Conservation (phyloP, 2,888 invertebrate genomes). For the Epicampocera succincta region DNA sequence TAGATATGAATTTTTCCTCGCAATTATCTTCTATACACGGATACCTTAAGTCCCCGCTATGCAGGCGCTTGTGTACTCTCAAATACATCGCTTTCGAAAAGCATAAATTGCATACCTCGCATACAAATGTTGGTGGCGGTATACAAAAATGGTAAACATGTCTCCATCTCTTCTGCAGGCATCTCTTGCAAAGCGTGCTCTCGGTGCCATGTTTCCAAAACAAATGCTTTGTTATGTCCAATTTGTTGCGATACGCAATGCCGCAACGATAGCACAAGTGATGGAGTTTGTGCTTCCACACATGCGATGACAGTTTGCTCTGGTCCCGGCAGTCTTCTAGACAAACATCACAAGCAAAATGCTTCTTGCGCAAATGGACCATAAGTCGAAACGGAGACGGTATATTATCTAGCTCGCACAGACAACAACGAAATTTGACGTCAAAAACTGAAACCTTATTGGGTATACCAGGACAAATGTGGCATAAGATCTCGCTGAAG, state of each 20-base stretch:
- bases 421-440: constrained; percentile 90
- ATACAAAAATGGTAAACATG: constrained; percentile 95
- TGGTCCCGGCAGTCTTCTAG: constrained; percentile 91
- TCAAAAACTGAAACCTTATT: constrained; percentile 82
- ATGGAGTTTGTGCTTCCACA: constrained; percentile 94
- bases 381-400: constrained; percentile 94
- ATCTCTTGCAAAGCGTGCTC: constrained; percentile 91
- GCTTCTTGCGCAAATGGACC: constrained; percentile 92
- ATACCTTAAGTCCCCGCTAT: constrained; percentile 88
- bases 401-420: constrained; percentile 88
- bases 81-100: constrained; percentile 90
- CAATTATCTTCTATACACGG: constrained; percentile 88
- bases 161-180: constrained; percentile 94
- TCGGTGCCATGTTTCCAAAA: constrained; percentile 97
- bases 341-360: constrained; percentile 93
- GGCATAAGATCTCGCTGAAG: constrained; percentile 93
- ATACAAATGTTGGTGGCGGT: constrained; percentile 89
- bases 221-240: constrained; percentile 93
- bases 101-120: constrained; percentile 90
- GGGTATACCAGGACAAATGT: constrained; percentile 90
- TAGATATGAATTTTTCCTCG: constrained; percentile 90
- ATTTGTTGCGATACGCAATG: constrained; percentile 93
- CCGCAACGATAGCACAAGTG: constrained; percentile 94
- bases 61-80: constrained; percentile 92
- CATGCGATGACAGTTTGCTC: constrained; percentile 89